Base-by-base conservation (phyloP, 2,888 invertebrate genomes). In the Melanotus villosus region DNA sequence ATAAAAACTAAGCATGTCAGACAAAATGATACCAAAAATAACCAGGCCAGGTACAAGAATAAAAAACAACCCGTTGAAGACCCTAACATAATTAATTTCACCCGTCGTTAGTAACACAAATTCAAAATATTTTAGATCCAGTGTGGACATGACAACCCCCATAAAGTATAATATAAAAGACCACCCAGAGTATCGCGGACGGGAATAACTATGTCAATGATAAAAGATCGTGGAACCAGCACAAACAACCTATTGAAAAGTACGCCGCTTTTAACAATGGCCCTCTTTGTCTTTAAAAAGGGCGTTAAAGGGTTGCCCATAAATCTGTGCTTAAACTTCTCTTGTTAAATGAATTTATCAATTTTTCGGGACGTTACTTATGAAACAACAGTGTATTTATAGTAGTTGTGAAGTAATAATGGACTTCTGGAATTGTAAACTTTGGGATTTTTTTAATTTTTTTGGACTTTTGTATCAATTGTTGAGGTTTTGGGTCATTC, bases 171-270 rank as follows among this genome's bases (percentile, higher is more conserved):
- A 50, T 43, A 45, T 62, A 64, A 58, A 41, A 50, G 68, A 68
- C 68, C 68, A 64, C 68, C 68, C 68, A 64, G 34, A 38, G 43
- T 9, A 64, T 32, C 50, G 41, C 38, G 38, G 50, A 58, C 50
- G 21, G 32, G 50, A 58, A 58, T 58, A 64, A 58, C 64, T 64
- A 68, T 64, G 58, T 68, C 68, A 59, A 68, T 59, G 64, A 64
- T 68, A 68, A 68, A 64, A 52, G 57, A 68, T 64, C 16, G 50
- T 56, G 36, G 36, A 47, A 47, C 45, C 50, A 34, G 32, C 32
- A 58, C 32, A 36, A 52, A 58, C 43, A 32, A 14, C 21, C 34
- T 47, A 66, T 38, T 58, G 34, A 38, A 36, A 30, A 38, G 14
- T 47, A 38, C 12, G 26, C 10, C 26, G 21, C 19, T 12, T 41